phyloP scores from a whole-genome alignment of 1,140 invertebrate genomes.

The Bombus confusus region DNA sequence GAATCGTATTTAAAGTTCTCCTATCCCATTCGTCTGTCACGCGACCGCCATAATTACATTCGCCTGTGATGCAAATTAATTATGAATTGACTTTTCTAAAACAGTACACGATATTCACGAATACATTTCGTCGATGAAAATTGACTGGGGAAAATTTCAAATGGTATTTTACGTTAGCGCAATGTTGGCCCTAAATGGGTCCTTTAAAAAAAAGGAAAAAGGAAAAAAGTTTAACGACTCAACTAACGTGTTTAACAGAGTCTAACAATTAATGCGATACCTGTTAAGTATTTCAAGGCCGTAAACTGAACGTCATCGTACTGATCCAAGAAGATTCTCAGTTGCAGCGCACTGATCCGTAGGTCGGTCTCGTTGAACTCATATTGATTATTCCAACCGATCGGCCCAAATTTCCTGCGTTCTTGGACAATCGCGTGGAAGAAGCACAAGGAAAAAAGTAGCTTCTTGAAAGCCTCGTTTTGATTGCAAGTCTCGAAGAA shows the following conservation, averaged over 20 bases:
- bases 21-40: conserved; percentile 98
- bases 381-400: conserved; percentile 98
- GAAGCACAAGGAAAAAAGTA: conserved; percentile 95
- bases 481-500: conserved; percentile 94
- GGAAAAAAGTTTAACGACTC: no score
- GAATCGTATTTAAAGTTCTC: conserved; percentile 91
- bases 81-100: neutral
- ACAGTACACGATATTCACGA: neutral
- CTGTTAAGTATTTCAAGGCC: conserved; percentile 93
- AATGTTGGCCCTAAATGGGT: no score
- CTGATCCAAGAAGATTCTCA: conserved; percentile 95
- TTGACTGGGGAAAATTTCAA: no score
- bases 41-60: conserved; percentile 98
- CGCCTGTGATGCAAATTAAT: conserved; percentile 83
- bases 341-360: conserved; percentile 92
- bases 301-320: conserved; percentile 94
- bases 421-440: conserved; percentile 97
- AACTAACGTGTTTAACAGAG: no score
- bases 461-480: conserved; percentile 89
- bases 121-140: no score
- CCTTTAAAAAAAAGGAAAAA: no score
- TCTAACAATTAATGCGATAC: conserved; percentile 44
- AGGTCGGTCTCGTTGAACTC: conserved; percentile 98
- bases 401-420: conserved; percentile 94
- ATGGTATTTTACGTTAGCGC: no score